Evolutionary conservation across 2,113 vertebrate genomes (phyloP).

Genomic region (Onychostruthus taczanowskii): DNA sequence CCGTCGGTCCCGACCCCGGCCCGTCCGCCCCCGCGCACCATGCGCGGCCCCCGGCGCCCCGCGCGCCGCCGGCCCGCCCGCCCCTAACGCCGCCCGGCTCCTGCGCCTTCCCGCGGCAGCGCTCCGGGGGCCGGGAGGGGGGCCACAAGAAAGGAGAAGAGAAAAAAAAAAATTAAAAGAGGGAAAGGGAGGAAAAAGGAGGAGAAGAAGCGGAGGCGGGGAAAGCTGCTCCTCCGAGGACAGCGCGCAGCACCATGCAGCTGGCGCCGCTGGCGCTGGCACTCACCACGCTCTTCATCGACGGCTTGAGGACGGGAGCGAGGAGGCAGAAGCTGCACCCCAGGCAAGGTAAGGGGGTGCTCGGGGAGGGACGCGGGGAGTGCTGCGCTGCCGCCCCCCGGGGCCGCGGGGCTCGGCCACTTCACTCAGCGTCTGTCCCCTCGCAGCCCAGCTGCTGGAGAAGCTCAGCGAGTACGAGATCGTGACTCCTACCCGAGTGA

Average conservation of each 20-base stretch:
- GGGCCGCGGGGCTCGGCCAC: not conserved
- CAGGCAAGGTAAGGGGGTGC: conserved; percentile 83
- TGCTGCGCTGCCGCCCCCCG: not conserved
- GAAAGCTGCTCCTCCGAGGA: conserved; percentile 67
- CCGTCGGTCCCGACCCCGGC: conserved; percentile 16
- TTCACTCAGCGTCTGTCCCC: conserved; percentile 23
- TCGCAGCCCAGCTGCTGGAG: conserved; percentile 78
- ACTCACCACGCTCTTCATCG: conserved; percentile 84
- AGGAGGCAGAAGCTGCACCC: conserved; percentile 79
- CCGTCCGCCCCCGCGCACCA: not conserved
- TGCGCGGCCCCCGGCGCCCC: not conserved
- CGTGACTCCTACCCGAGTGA: conserved; percentile 88
- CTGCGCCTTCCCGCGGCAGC: not conserved
- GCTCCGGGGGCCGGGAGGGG: not conserved
- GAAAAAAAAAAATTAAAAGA: not conserved
- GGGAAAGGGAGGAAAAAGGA: not conserved
- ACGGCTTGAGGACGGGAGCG: conserved; percentile 74
- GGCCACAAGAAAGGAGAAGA: not conserved
- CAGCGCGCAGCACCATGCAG: conserved; percentile 88
- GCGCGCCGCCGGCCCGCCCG: not conserved
- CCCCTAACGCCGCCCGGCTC: not conserved
- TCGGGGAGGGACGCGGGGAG: not conserved
- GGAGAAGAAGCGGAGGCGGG: not conserved
- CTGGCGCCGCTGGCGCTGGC: conserved; percentile 89
- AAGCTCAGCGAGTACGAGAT: conserved; percentile 88